Evolutionary conservation across 1,140 invertebrate species (phyloP).

Genomic region (Ptiloglossa arizonensis): DNA sequence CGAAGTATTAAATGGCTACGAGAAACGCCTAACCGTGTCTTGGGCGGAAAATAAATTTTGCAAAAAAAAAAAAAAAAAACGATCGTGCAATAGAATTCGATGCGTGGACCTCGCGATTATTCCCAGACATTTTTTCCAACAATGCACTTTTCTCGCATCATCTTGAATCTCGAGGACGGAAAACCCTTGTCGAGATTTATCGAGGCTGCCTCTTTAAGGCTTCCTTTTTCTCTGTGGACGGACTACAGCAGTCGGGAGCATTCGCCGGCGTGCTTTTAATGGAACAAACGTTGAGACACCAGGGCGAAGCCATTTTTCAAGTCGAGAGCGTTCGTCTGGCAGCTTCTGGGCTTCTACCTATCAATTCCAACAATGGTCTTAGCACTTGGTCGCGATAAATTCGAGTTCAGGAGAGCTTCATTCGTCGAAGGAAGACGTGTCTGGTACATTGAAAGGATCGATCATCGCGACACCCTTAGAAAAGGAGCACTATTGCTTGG

Average conservation of each 20-base stretch:
- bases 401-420: neutral
- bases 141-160: constrained; percentile 54
- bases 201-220: constrained; percentile 57
- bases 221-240: constrained; percentile 47
- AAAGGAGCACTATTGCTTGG: too few relatives aligned
- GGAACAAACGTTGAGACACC: constrained; percentile 58
- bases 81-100: too few relatives aligned
- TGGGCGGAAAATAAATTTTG: too few relatives aligned
- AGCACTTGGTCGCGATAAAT: constrained; percentile 9
- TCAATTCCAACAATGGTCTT: constrained; percentile 21
- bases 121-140: constrained; percentile 13
- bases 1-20: too few relatives aligned
- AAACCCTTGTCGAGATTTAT: constrained; percentile 63
- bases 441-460: neutral
- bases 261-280: constrained; percentile 59
- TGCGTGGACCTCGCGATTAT: too few relatives aligned
- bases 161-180: constrained; percentile 34
- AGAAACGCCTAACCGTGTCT: too few relatives aligned
- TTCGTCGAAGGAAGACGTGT: neutral
- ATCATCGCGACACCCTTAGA: neutral
- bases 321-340: constrained; percentile 38
- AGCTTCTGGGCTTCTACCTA: constrained; percentile 44
- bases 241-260: constrained; percentile 54
- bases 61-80: too few relatives aligned
- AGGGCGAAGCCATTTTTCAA: constrained; percentile 53